These are phyloP conservation scores for Aspidiotus destructor DNA, from an alignment of 2,888 invertebrate species.

Conservation along the genomic window DNA sequence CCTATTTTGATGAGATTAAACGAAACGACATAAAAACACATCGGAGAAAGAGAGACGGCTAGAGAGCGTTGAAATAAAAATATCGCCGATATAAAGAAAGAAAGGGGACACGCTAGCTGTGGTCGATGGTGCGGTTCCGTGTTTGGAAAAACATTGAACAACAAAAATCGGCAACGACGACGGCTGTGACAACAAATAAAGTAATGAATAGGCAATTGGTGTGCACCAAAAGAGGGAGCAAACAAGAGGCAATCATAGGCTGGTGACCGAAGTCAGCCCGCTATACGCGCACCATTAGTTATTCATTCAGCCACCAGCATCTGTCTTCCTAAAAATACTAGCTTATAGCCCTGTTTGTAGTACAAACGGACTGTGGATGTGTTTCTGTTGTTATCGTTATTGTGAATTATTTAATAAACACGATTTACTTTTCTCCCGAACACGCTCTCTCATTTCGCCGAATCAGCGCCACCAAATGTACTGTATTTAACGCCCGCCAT, in stretches of 20 bases:
- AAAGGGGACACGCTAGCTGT: constrained; percentile 17
- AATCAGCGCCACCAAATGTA: neutral
- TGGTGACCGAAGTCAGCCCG: constrained; percentile 31
- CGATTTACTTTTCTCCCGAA: constrained; percentile 24
- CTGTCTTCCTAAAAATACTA: constrained; percentile 26
- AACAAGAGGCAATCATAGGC: constrained; percentile 33
- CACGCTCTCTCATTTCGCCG: neutral
- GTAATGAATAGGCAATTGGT: constrained; percentile 33
- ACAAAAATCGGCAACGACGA: constrained; percentile 31
- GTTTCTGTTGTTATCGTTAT: constrained; percentile 29
- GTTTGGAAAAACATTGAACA: constrained; percentile 33
- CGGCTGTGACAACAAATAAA: constrained; percentile 33
- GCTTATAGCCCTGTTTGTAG: neutral
- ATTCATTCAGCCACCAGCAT: constrained; percentile 32
- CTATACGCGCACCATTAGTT: constrained; percentile 1
- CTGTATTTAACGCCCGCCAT: neutral
- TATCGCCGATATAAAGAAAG: neutral
- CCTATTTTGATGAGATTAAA: constrained; percentile 18
- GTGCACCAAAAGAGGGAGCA: constrained; percentile 21
- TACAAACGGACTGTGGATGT: neutral
- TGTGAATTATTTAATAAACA: constrained; percentile 32
- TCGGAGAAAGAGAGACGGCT: neutral
- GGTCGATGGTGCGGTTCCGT: constrained; percentile 32
- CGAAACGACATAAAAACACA: constrained; percentile 20
- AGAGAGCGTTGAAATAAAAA: constrained; percentile 12